Percentiles rank a stretch among this genome's conserved stretches.
phyloP scores from a whole-genome alignment of 2,888 invertebrate genomes.

The Drepana falcataria region DNA sequence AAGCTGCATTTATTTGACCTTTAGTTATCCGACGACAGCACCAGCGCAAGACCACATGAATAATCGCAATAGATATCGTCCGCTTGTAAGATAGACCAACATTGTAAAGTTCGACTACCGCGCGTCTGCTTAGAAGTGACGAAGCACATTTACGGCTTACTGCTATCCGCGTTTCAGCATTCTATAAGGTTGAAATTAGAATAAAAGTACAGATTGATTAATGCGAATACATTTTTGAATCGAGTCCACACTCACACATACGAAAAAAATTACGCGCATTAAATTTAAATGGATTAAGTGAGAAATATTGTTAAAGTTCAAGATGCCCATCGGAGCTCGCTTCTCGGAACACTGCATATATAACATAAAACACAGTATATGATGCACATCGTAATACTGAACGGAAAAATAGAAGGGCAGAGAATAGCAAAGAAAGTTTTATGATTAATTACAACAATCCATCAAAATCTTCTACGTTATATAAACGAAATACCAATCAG shows the following conservation, averaged over 20 bases:
- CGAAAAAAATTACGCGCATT: constrained; percentile 9
- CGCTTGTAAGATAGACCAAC: constrained; percentile 31
- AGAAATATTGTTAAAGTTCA: constrained; percentile 21
- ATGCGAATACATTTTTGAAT: constrained; percentile 14
- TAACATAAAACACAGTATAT: not conserved
- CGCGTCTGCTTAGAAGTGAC: constrained; percentile 57
- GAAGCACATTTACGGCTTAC: constrained; percentile 39
- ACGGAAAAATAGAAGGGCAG: not conserved
- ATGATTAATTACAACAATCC: constrained; percentile 15
- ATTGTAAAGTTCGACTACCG: constrained; percentile 30
- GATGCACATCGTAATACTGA: not conserved
- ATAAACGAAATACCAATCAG: too few relatives aligned
- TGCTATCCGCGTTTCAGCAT: constrained; percentile 18
- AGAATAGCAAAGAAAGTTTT: constrained; percentile 6
- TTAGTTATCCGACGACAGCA: too few relatives aligned
- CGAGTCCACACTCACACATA: constrained; percentile 16
- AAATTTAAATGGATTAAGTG: constrained; percentile 21
- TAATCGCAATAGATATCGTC: too few relatives aligned
- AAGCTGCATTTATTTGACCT: too few relatives aligned
- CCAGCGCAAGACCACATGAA: too few relatives aligned
- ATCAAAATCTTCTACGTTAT: constrained; percentile 23
- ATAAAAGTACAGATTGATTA: constrained; percentile 10
- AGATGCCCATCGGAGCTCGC: constrained; percentile 7
- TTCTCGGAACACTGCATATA: constrained; percentile 6
- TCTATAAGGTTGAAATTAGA: constrained; percentile 18